Evolutionary conservation across 2,113 vertebrate genomes (phyloP).

Genomic region (Eupsittula cactorum): DNA sequence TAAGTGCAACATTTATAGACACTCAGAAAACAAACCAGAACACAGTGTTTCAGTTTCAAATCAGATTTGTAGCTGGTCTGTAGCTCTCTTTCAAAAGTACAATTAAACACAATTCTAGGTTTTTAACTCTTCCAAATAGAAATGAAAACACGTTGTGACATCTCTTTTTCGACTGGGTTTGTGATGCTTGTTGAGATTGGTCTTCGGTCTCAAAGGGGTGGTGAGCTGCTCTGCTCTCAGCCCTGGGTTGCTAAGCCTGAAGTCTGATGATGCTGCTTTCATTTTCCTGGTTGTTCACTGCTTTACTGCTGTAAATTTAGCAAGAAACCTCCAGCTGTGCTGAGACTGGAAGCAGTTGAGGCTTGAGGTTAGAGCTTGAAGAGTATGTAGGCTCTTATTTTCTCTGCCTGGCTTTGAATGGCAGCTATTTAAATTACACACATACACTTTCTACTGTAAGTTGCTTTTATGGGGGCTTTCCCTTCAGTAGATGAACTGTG

Average conservation of each 20-base stretch:
- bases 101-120: neutral
- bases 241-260: neutral
- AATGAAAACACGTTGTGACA: neutral
- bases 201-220: neutral
- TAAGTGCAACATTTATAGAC: neutral
- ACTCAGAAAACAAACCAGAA: neutral
- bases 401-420: neutral
- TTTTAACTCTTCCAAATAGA: neutral
- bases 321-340: conserved; percentile 15
- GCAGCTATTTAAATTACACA: neutral
- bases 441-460: neutral
- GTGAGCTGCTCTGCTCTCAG: neutral
- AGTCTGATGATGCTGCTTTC: neutral
- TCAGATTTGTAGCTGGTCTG: neutral
- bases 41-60: neutral
- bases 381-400: neutral
- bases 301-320: conserved; percentile 2
- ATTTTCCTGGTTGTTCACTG: neutral
- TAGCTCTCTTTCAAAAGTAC: neutral
- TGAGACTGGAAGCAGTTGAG: neutral
- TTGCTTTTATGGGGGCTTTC: neutral
- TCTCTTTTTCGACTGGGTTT: neutral
- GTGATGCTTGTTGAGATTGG: neutral
- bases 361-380: neutral
- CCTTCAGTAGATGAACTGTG: neutral